Evolutionary conservation across 92 coral and sea anemone species (phyloP).

Genomic region (Montipora capitata): DNA sequence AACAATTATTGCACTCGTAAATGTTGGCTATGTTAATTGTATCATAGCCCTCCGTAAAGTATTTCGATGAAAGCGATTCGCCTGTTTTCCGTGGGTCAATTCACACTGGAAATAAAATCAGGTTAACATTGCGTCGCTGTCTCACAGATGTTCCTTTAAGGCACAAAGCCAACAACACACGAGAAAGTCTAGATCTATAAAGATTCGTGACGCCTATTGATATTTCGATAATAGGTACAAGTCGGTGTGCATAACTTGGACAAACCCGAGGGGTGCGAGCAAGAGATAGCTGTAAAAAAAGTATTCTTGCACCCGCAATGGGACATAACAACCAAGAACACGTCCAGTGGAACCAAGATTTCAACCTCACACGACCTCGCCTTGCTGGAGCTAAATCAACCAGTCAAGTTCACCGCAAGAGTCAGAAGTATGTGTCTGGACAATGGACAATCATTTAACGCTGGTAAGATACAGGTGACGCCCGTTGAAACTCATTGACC

Average conservation of each 20-base stretch:
- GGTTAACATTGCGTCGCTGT: too few relatives aligned
- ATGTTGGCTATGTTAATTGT: too few relatives aligned
- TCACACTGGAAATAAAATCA: too few relatives aligned
- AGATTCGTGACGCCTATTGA: too few relatives aligned
- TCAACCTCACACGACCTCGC: constrained; percentile 85
- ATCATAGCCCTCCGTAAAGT: too few relatives aligned
- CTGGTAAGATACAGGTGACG: constrained; percentile 55
- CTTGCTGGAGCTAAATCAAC: constrained; percentile 78
- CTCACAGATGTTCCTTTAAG: too few relatives aligned
- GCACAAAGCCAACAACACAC: too few relatives aligned
- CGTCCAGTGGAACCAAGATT: constrained; percentile 71
- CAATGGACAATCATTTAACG: constrained; percentile 61
- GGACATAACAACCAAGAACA: constrained; percentile 77
- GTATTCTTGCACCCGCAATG: constrained; percentile 86
- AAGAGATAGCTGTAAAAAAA: constrained; percentile 80
- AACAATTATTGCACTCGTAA: too few relatives aligned
- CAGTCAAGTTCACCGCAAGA: constrained; percentile 71
- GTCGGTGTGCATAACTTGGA: constrained; percentile 91
- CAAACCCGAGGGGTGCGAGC: constrained; percentile 71
- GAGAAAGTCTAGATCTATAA: too few relatives aligned
- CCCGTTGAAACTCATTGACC: too few relatives aligned
- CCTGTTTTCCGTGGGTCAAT: too few relatives aligned
- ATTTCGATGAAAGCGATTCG: too few relatives aligned
- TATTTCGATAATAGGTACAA: constrained; percentile 54
- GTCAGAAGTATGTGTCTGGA: constrained; percentile 85